A percentile compares a stretch with the other conserved stretches of the same genome.
These are phyloP conservation scores for Imbricaverruca yamaguchii DNA, from an alignment of 2,888 invertebrate species.

Conservation along the genomic window DNA sequence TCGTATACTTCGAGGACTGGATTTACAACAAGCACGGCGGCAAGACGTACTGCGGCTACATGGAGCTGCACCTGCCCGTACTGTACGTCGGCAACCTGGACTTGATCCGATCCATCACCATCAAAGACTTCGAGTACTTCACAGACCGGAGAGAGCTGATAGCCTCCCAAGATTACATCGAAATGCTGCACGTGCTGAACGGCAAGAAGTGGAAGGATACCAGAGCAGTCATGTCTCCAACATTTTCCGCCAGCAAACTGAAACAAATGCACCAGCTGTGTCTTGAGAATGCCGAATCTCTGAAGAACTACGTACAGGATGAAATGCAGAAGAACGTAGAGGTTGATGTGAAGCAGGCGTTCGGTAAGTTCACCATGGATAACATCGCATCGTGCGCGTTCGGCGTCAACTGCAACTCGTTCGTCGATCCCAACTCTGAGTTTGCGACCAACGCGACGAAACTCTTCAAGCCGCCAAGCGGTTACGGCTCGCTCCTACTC, in stretches of 20 bases:
- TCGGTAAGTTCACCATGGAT: constrained; percentile 54
- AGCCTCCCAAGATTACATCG: background rate
- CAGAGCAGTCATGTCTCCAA: constrained; percentile 55
- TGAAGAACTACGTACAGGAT: background rate
- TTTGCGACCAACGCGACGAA: background rate
- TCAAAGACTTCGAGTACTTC: background rate
- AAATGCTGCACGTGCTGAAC: background rate
- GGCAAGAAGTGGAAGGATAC: constrained; percentile 57
- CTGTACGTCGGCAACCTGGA: background rate
- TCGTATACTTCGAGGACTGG: background rate
- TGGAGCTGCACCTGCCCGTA: background rate
- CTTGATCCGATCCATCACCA: background rate
- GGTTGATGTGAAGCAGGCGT: constrained; percentile 50
- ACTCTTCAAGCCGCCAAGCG: background rate
- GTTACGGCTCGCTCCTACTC: background rate
- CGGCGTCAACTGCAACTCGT: constrained; percentile 54
- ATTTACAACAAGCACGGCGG: background rate
- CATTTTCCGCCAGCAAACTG: constrained; percentile 59
- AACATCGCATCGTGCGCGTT: constrained; percentile 56
- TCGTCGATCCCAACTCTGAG: constrained; percentile 44
- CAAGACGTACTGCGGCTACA: background rate
- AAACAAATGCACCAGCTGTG: constrained; percentile 43
- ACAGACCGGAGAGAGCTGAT: background rate
- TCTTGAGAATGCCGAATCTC: background rate
- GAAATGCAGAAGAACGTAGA: background rate